These are phyloP conservation scores for Laticauda laticaudata DNA, from an alignment of 2,113 vertebrate species.

Conservation along the genomic window DNA sequence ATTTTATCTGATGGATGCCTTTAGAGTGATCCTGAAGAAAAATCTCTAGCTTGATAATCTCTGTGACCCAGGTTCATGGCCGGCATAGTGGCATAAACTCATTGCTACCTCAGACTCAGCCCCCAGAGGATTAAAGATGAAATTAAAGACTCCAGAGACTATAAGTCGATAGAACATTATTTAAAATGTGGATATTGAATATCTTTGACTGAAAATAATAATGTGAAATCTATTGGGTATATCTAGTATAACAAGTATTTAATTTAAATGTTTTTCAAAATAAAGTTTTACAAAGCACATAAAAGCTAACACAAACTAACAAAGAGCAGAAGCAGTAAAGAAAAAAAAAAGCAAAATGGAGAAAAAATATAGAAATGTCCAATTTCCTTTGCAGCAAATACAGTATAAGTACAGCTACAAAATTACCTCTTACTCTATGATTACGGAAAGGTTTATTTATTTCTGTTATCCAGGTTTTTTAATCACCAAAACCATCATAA, in stretches of 20 bases:
- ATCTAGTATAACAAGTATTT: background rate
- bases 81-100: background rate
- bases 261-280: background rate
- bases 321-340: conserved; percentile 10
- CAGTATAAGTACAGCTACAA: background rate
- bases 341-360: background rate
- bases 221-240: background rate
- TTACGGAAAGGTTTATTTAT: background rate
- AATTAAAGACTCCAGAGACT: background rate
- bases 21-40: background rate
- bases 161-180: background rate
- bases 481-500: background rate
- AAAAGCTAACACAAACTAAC: background rate
- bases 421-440: background rate
- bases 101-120: background rate
- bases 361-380: background rate
- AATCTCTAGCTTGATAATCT: background rate
- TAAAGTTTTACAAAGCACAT: background rate
- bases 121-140: background rate
- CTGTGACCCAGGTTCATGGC: background rate
- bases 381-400: background rate
- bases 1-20: background rate
- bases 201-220: background rate
- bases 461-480: background rate
- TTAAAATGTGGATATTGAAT: background rate